Base-by-base conservation (phyloP, 2,113 vertebrate species). In the Malurus elegans region DNA sequence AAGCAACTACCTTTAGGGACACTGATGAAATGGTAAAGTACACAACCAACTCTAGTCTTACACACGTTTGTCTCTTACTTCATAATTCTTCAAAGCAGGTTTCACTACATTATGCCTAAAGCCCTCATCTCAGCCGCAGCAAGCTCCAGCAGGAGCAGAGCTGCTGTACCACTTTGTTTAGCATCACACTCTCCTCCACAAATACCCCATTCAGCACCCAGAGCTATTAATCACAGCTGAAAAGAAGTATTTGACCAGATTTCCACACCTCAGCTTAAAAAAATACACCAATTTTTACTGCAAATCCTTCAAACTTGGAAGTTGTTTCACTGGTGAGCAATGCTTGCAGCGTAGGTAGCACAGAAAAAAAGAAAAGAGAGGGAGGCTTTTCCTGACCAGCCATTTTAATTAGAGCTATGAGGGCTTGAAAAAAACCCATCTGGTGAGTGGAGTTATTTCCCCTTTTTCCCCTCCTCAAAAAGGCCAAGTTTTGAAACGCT, bases 321-420 rank as follows among this genome's bases (percentile, higher is more conserved):
- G 4, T 40, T 71, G 57, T 67, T 88, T 40, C 83, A 64, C 26
- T 47, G 26, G 18, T 47, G 20, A 86, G 31, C 79, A 84, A 57
- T 24, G 47, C 48, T 86, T 92, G 58, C 69, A 81, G 79, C 1
- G 0, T 18, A 84, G 54, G 85, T 79, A 93, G 85, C 79, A 86
- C 47, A 92, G 87, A 79, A 90, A 95, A 95, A 86, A 62, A 50
- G 86, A 91, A 93, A 65, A 83, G 40, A 95, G 28, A 82, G 61
- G 61, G 36, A 86, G 61, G 54, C 16, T 96, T 96, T 92, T 92
- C 94, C 94, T 94, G 93, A 82, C 93, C 78, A 65, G 76, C 66
- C 93, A 70, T 95, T 94, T 97, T 91, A 93, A 94, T 75, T 76
- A 88, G 85, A 91, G 66, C 79, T 92, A 14, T 0, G 29, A 86